Evolutionary conservation across 2,888 invertebrate species (phyloP), one percentile per base, ranked within the genome.

Genomic region (Torymus aiolomorphi): DNA sequence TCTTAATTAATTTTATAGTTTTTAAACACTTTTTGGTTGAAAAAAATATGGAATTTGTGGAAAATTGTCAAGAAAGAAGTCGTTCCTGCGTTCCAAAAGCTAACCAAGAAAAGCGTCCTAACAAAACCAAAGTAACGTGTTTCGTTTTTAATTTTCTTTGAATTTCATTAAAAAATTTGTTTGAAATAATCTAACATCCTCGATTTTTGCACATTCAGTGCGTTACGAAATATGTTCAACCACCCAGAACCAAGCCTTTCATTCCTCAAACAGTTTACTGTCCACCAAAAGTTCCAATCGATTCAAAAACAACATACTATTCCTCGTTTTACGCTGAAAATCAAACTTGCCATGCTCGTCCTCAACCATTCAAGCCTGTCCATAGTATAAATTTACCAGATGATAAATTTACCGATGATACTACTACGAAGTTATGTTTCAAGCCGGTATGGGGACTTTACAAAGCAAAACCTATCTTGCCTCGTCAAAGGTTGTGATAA

Each of bases 211-310:
- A 52, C n/a, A 49, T 12, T 10, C 24, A 89, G 88, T 85, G 85
- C 69, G 75, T 78, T 12, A 86, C 75, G 73, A 88, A 82, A 82
- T 89, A 90, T 71, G 85, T 90, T 3, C 90, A 89, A 83, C 90
- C 90, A n/a, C 83, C 86, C 1, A 84, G 87, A 61, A 85, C 82
- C 2, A 83, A 86, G 65, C 87, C 89, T 10, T 89, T 86, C 65
- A 87, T 87, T 1, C 89, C 89, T 0, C 79, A 85, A 51, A 83
- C 72, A 71, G 72, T 65, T 31, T 89, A 88, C 61, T 84, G 84
- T 69, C 85, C 85, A n/a, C 87, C 90, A 3, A 80, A 84, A 59
- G 85, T 83, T 31, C 79, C 86, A 1, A 80, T 89, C 8, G 88
- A 89, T 3, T 78, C 84, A 2, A 84, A 75, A 5, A 89, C 89